Evolutionary conservation across 2,888 invertebrate genomes (phyloP), one percentile per base, ranked within the genome.

Genomic region (Mechanitis messenoides): DNA sequence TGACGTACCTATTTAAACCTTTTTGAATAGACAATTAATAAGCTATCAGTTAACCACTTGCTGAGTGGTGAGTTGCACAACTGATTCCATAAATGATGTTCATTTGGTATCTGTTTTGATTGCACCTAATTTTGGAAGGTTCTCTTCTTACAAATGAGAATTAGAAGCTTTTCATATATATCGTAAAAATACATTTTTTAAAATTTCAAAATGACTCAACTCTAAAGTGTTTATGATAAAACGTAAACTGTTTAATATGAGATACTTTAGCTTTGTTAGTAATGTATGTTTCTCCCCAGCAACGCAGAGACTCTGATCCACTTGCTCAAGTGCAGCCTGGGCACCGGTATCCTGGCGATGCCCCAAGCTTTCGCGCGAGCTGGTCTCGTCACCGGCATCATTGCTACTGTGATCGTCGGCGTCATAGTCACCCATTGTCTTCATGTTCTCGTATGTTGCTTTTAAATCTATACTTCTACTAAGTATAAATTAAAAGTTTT

Each of bases 281-380:
- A 31, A 31, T 1, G 7, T 28, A 50, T 12, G 53, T 20, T 28
- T 38, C 69, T 62, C 86, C 89, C 55, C 86, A 96, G 96, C 70
- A 95, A 96, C 83, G 80, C 91, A 65, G 96, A 96, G 80, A 95
- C 96, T 0, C 85, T 97, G 71, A 93, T 97, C 70, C 96, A 97
- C 77, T 87, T 98, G 72, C 87, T 98, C 59, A 98, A 98, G 81
- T 96, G 96, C 69, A 95, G 97, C 76, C 90, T 98, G 63, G 98
- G 98, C 1, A 98, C 98, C 0, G 98, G 98, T 0, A 95, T 98
- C 69, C 87, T 98, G 68, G 98, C 98, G 7, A 95, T 98, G 95
- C 98, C 98, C 6, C 93, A 95, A 75, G 98, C 97, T n/a, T 96
- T 97, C 82, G 92, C 93, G 69, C 93, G 96, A 79, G 92, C 97